phyloP scores from a whole-genome alignment of 1,140 invertebrate species.

The Drosophila orosa region DNA sequence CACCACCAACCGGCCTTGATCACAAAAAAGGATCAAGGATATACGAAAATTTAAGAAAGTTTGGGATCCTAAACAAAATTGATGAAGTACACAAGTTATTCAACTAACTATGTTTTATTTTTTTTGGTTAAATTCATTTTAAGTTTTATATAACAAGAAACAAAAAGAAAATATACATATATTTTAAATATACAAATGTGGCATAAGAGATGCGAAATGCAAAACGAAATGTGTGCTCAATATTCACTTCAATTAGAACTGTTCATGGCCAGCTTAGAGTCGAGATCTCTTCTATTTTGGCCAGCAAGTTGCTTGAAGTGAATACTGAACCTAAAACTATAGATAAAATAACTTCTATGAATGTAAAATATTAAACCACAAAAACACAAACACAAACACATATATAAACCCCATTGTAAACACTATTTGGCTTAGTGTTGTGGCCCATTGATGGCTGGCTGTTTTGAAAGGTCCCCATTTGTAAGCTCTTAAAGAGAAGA shows the following conservation, averaged over 20 bases:
- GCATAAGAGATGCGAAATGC: slow-evolving; percentile 45
- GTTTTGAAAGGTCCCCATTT: slow-evolving; percentile 55
- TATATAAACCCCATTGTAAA: slow-evolving; percentile 21
- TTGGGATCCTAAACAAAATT: slow-evolving; percentile 38
- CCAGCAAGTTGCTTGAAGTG: slow-evolving; percentile 5
- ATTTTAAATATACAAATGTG: slow-evolving; percentile 62
- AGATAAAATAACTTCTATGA: slow-evolving; percentile 32
- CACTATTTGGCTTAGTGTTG: slow-evolving; percentile 34
- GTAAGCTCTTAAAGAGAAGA: background rate
- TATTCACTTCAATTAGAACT: slow-evolving; percentile 37
- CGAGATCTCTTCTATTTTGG: background rate
- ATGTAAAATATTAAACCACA: slow-evolving; percentile 42
- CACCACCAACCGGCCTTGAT: slow-evolving; percentile 36
- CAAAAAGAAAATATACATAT: slow-evolving; percentile 54
- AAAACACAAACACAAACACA: slow-evolving; percentile 18
- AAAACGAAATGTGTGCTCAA: slow-evolving; percentile 30
- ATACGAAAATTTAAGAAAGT: slow-evolving; percentile 16
- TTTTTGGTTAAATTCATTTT: slow-evolving; percentile 77
- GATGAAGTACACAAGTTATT: slow-evolving; percentile 75
- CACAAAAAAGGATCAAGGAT: slow-evolving; percentile 13
- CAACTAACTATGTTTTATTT: slow-evolving; percentile 46
- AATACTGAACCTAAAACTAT: slow-evolving; percentile 28
- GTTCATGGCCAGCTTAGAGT: slow-evolving; percentile 10
- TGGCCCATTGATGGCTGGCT: slow-evolving; percentile 20
- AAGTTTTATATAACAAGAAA: slow-evolving; percentile 58